Evolutionary conservation across 2,888 invertebrate genomes (phyloP).

Genomic region (Auanema sp.): DNA sequence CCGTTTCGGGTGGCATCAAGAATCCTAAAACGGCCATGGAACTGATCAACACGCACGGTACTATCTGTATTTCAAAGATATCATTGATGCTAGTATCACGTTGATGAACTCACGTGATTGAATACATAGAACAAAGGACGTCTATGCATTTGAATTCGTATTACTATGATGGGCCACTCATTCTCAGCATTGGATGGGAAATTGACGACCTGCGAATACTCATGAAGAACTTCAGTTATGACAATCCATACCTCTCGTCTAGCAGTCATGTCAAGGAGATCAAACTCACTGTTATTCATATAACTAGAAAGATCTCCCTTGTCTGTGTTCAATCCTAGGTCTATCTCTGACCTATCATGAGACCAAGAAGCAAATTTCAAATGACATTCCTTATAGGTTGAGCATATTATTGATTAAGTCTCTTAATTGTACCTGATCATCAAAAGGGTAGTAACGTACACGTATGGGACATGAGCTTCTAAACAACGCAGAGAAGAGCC

Average conservation of each 20-base stretch:
- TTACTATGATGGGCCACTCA: slow-evolving; percentile 69
- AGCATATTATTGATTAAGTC: background rate
- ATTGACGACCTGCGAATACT: slow-evolving; percentile 21
- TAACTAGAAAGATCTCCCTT: slow-evolving; percentile 82
- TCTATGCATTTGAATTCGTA: slow-evolving; percentile 67
- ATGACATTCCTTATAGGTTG: slow-evolving; percentile 66
- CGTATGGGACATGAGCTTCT: slow-evolving; percentile 65
- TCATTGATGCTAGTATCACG: background rate
- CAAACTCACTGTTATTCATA: slow-evolving; percentile 88
- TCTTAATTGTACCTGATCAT: slow-evolving; percentile 64
- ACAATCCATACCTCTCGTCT: slow-evolving; percentile 40
- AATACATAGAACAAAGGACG: slow-evolving; percentile 70
- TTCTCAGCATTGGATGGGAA: slow-evolving; percentile 59
- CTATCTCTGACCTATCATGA: slow-evolving; percentile 68
- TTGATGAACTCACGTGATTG: slow-evolving; percentile 52
- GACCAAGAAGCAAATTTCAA: slow-evolving; percentile 71
- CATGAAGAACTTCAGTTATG: background rate
- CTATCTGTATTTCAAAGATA: slow-evolving; percentile 64
- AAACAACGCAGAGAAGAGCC: slow-evolving; percentile 70
- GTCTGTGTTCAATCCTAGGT: slow-evolving; percentile 77
- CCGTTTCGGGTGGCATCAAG: slow-evolving; percentile 71
- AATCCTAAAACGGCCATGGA: slow-evolving; percentile 70
- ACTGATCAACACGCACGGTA: slow-evolving; percentile 70
- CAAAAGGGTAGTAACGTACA: slow-evolving; percentile 71
- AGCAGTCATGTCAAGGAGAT: slow-evolving; percentile 70